Conservation (phyloP, 2,797 vertebrate genomes). For the Myiotriccus ornatus region DNA sequence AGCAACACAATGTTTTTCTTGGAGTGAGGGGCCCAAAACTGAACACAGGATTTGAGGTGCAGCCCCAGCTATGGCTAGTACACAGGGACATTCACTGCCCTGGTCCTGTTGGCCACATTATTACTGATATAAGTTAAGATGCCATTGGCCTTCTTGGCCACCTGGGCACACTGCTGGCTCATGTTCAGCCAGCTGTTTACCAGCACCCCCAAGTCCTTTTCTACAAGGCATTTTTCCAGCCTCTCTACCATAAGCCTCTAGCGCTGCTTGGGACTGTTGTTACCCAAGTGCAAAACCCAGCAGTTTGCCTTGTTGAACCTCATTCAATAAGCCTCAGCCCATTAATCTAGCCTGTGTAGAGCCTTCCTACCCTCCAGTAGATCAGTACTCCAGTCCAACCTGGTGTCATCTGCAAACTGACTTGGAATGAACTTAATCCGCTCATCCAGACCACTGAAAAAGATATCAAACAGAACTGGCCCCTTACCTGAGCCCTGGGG, state of each 20-base stretch:
- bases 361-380: background rate
- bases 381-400: fast-evolving
- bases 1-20: background rate
- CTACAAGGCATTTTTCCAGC: background rate
- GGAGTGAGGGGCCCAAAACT: background rate
- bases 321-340: no score
- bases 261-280: background rate
- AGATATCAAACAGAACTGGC: background rate
- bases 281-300: background rate
- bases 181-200: background rate
- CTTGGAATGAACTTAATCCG: background rate
- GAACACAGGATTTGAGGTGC: fast-evolving
- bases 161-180: background rate
- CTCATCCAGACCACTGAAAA: background rate
- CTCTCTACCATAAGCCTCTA: background rate
- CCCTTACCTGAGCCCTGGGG: fast-evolving
- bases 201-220: background rate
- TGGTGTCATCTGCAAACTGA: background rate
- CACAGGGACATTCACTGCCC: fast-evolving
- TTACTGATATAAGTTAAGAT: background rate
- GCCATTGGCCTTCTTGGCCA: background rate
- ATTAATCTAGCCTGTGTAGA: background rate
- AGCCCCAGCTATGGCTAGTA: fast-evolving
- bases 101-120: background rate
- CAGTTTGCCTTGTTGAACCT: background rate